Conservation (phyloP, 2,797 vertebrate genomes). For the Tympanoctomys barrerae region DNA sequence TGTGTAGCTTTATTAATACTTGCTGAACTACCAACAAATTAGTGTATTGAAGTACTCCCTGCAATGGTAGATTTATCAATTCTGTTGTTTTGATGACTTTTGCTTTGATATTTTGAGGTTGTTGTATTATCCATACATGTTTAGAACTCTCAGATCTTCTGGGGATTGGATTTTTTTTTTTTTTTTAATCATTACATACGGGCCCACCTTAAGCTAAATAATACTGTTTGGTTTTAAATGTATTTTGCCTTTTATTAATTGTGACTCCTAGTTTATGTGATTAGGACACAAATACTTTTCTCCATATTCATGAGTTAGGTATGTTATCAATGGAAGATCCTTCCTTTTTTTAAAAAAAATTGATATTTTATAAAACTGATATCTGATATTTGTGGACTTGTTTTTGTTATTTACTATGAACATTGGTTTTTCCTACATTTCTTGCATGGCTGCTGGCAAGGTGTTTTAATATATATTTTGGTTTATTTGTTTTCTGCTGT, state of each 20-base stretch:
- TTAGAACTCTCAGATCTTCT: not conserved
- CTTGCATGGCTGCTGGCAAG: not conserved
- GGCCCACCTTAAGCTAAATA: slow-evolving; percentile 16
- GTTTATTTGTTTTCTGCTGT: slow-evolving; percentile 27
- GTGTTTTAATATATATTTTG: not conserved
- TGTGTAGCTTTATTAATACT: not conserved
- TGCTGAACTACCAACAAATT: not conserved
- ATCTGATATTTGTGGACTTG: not conserved
- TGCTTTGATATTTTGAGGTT: slow-evolving; percentile 12
- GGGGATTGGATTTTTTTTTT: not conserved
- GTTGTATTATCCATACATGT: not conserved
- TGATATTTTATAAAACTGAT: not conserved
- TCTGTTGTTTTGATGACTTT: not conserved
- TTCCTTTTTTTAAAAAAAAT: slow-evolving; percentile 12
- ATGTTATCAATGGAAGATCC: not conserved
- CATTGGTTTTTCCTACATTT: slow-evolving; percentile 23
- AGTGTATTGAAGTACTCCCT: not conserved
- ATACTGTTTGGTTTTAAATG: slow-evolving; percentile 30
- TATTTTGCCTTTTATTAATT: not conserved
- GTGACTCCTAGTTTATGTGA: not conserved
- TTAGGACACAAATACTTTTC: slow-evolving; percentile 17
- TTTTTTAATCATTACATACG: not conserved
- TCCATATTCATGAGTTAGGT: slow-evolving; percentile 2
- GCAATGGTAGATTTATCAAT: not conserved
- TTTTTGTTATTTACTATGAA: not conserved